Base-by-base conservation (phyloP, 2,113 vertebrate species). In the Neotragus pygmaeus region DNA sequence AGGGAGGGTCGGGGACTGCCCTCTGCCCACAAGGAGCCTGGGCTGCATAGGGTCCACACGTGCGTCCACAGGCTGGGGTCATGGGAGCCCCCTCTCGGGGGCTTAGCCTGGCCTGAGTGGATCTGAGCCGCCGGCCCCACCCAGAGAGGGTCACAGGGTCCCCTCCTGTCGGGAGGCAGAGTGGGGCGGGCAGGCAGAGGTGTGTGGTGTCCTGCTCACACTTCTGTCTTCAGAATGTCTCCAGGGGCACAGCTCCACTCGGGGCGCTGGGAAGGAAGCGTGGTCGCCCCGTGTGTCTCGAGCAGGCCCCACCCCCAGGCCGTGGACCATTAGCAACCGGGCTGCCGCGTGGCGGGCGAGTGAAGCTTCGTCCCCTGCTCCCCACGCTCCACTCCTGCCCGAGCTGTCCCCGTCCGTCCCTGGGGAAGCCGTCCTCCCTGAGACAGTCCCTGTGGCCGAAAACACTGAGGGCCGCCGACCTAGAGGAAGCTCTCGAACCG, bases 131-230 rank as follows among this genome's bases (percentile, higher is more conserved):
- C 12, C 1, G 0, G 3, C 80, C 80, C 49, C 7, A 0, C 33
- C 33, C 5, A 12, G 45, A 16, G 14, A 6, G 14, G 45, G 13
- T n/a, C 33, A 2, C 33, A 7, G 33, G 62, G 8, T 6, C 33
- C 23, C 66, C n/a, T 6, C 66, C 66, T 39, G 19, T 39, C 1
- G 4, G 49, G 21, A 49, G 57, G 30, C 7, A 5, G 33, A 9
- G 19, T 23, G 19, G 58, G 30, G 7, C 12, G 4, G 53, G 57
- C 12, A 0, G 43, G 84, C 43, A n/a, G 30, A 47, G 58, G 58
- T 5, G 2, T 0, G 2, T 6, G 43, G 30, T 9, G 7, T 47
- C 33, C 60, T 10, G 13, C 4, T 9, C 13, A 0, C 33, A 16
- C 7, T 7, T 9, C 45, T 1, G 19, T 25, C 45, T 14, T 30